These are phyloP conservation scores for Tetragonula clypearis DNA, from an alignment of 1,140 invertebrate genomes.

Conservation along the genomic window DNA sequence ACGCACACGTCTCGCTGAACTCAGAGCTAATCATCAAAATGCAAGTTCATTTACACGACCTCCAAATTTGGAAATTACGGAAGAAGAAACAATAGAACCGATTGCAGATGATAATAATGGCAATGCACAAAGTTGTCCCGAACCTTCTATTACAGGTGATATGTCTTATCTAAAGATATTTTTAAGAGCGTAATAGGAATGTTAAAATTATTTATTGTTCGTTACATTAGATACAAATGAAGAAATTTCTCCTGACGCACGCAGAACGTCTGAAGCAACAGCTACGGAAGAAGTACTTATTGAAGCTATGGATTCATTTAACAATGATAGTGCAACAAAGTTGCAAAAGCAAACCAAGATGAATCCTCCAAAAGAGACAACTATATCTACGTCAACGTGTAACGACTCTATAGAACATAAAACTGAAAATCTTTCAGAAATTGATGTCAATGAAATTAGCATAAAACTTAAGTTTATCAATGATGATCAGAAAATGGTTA, in stretches of 20 bases:
- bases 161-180: slow-evolving; percentile 10
- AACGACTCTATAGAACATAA: slow-evolving; percentile 47
- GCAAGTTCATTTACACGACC: slow-evolving; percentile 24
- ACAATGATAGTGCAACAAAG: slow-evolving; percentile 64
- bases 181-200: neutral
- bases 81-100: slow-evolving; percentile 66
- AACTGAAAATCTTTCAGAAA: slow-evolving; percentile 47
- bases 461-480: slow-evolving; percentile 94
- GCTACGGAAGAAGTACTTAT: slow-evolving; percentile 75
- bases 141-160: slow-evolving; percentile 58
- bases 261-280: slow-evolving; percentile 52
- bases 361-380: slow-evolving; percentile 37
- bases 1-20: slow-evolving; percentile 71
- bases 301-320: slow-evolving; percentile 79
- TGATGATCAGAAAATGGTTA: slow-evolving; percentile 91
- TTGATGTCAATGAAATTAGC: slow-evolving; percentile 82
- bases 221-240: slow-evolving; percentile 49
- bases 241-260: slow-evolving; percentile 53
- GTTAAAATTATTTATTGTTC: slow-evolving; percentile 19
- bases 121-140: slow-evolving; percentile 69
- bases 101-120: slow-evolving; percentile 59
- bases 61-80: slow-evolving; percentile 63
- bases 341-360: slow-evolving; percentile 57
- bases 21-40: slow-evolving; percentile 69
- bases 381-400: slow-evolving; percentile 14